Conservation (phyloP, 2,113 vertebrate species). For the Spermophilus dauricus region DNA sequence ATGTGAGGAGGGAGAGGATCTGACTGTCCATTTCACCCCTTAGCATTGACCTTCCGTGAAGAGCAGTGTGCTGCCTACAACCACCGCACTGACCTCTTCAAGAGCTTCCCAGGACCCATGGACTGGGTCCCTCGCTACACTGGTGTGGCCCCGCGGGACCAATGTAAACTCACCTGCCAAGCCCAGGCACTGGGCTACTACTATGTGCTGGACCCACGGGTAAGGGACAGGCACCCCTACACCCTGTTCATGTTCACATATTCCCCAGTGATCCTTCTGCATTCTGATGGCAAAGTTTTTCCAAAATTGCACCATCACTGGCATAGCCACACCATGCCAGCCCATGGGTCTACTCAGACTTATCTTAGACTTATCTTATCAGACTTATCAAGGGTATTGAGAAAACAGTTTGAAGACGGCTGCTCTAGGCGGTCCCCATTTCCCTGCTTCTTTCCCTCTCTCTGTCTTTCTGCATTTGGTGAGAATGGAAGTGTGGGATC, state of each 20-base stretch:
- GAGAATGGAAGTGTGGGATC: neutral
- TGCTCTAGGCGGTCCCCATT: neutral
- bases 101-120: constrained; percentile 83
- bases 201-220: constrained; percentile 86
- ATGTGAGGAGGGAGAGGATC: neutral
- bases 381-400: neutral
- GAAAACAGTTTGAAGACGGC: neutral
- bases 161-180: constrained; percentile 89
- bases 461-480: neutral
- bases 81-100: constrained; percentile 84
- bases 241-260: accelerated
- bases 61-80: constrained; percentile 88
- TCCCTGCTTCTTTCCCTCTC: too few species aligned
- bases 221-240: constrained; percentile 49
- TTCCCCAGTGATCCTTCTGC: neutral
- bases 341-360: neutral
- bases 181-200: constrained; percentile 87
- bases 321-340: neutral
- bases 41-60: constrained; percentile 87
- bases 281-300: neutral
- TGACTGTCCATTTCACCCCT: neutral
- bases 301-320: neutral
- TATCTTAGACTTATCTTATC: neutral
- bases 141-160: constrained; percentile 83
- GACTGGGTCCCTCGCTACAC: constrained; percentile 88